phyloP scores from a whole-genome alignment of 2,797 vertebrate genomes.

The Mormyrops boulengeri region DNA sequence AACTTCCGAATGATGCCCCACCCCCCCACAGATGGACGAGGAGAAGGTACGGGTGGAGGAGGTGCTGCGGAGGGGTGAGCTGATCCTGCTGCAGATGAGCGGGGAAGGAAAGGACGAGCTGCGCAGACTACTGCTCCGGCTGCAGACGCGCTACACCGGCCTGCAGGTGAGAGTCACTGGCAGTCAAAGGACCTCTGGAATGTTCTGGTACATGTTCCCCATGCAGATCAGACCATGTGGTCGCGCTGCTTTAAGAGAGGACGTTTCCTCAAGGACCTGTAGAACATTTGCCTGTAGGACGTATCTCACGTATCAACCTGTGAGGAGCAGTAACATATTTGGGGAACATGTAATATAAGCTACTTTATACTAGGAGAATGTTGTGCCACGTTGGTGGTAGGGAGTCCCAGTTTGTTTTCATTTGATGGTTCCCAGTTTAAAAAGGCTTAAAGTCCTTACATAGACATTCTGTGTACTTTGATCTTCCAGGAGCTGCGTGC shows the following conservation, averaged over 20 bases:
- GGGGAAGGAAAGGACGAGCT: conserved; percentile 76
- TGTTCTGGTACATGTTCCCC: not conserved
- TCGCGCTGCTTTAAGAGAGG: not conserved
- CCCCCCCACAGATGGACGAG: conserved; percentile 72
- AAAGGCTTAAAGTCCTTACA: not conserved
- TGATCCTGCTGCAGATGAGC: conserved; percentile 67
- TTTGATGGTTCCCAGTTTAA: not conserved
- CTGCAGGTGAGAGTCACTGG: conserved; percentile 55
- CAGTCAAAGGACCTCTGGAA: not conserved
- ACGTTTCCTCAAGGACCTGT: not conserved
- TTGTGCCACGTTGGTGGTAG: not conserved
- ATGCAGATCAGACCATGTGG: not conserved
- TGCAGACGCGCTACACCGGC: conserved; percentile 76
- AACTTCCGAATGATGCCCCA: not conserved
- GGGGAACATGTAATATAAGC: not conserved
- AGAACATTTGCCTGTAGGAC: not conserved
- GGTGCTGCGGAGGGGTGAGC: conserved; percentile 77
- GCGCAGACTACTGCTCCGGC: conserved; percentile 67
- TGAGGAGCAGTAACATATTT: not conserved
- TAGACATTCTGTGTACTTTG: not conserved
- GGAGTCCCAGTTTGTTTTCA: not conserved
- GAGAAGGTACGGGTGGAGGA: conserved; percentile 79
- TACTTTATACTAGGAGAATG: not conserved
- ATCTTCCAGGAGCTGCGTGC: conserved; percentile 35
- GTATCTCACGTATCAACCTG: not conserved